These are phyloP conservation scores for Drosophila histrio DNA, from an alignment of 2,888 invertebrate genomes.

Conservation along the genomic window DNA sequence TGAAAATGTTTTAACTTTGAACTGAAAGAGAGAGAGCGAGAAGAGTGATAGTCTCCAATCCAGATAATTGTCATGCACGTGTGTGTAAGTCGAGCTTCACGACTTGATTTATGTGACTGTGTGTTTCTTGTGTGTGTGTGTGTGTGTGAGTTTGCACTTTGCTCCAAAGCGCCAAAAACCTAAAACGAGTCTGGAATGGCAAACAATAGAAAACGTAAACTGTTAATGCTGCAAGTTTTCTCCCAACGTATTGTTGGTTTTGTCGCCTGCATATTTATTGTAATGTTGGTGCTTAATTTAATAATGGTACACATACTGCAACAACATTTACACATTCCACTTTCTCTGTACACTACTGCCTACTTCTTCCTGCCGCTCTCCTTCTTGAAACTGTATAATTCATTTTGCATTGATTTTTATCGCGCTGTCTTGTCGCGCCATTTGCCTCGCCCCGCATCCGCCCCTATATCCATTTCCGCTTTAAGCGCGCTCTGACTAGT, in stretches of 20 bases:
- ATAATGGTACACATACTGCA: constrained; percentile 45
- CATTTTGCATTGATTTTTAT: constrained; percentile 73
- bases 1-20: constrained; percentile 41
- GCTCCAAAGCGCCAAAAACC: constrained; percentile 64
- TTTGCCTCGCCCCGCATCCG: constrained; percentile 1
- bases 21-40: constrained; percentile 10
- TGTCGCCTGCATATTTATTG: constrained; percentile 34
- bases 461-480: constrained; percentile 34
- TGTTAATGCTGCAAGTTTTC: constrained; percentile 27
- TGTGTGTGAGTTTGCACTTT: constrained; percentile 56
- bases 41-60: constrained; percentile 11
- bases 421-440: constrained; percentile 15
- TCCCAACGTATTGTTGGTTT: background rate
- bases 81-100: constrained; percentile 57
- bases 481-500: constrained; percentile 12
- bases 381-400: constrained; percentile 40
- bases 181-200: constrained; percentile 34
- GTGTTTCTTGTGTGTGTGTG: constrained; percentile 15
- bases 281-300: constrained; percentile 58
- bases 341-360: constrained; percentile 41
- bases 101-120: constrained; percentile 30
- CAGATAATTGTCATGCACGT: constrained; percentile 29
- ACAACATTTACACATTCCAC: constrained; percentile 41
- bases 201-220: constrained; percentile 50
- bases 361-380: constrained; percentile 7